A percentile compares a stretch with the other conserved stretches of the same genome.
Conservation (phyloP, 2,888 invertebrate genomes). For the Chesias legatella region DNA sequence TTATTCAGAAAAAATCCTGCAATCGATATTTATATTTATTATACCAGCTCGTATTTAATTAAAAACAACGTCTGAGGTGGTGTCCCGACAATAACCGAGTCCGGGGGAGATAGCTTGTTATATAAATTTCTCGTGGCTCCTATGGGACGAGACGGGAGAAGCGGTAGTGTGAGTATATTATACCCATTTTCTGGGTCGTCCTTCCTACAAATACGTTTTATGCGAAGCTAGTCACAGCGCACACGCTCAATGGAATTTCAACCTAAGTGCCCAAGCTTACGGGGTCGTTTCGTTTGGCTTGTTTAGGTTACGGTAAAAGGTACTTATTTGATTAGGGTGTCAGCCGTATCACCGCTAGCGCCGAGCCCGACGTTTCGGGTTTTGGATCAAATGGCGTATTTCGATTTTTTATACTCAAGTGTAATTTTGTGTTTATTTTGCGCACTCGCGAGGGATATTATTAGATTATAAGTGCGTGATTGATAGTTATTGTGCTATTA, state of each 20-base stretch:
- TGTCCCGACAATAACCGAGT: constrained; percentile 75
- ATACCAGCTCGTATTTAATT: constrained; percentile 66
- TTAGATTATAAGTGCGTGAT: neutral
- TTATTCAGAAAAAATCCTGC: too few species aligned
- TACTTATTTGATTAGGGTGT: constrained; percentile 81
- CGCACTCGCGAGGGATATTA: constrained; percentile 9
- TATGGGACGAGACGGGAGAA: constrained; percentile 72
- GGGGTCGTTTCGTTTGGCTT: constrained; percentile 30
- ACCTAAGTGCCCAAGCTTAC: too few species aligned
- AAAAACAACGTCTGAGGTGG: constrained; percentile 75
- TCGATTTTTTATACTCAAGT: constrained; percentile 60
- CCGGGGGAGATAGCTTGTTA: constrained; percentile 78
- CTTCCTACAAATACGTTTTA: constrained; percentile 81
- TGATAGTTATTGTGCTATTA: constrained; percentile 41
- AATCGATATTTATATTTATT: too few species aligned
- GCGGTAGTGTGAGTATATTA: constrained; percentile 79
- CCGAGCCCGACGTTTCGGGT: constrained; percentile 71
- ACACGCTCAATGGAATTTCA: constrained; percentile 34
- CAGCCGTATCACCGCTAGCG: constrained; percentile 78
- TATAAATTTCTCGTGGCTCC: constrained; percentile 78
- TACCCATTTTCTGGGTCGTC: constrained; percentile 81
- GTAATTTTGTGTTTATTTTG: constrained; percentile 16
- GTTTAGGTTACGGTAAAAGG: constrained; percentile 68
- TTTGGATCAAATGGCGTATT: constrained; percentile 78
- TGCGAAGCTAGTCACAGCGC: constrained; percentile 72